Percentiles rank a stretch among this genome's conserved stretches.
Evolutionary conservation across 2,113 vertebrate species (phyloP).

Genomic region (Scalopus aquaticus): DNA sequence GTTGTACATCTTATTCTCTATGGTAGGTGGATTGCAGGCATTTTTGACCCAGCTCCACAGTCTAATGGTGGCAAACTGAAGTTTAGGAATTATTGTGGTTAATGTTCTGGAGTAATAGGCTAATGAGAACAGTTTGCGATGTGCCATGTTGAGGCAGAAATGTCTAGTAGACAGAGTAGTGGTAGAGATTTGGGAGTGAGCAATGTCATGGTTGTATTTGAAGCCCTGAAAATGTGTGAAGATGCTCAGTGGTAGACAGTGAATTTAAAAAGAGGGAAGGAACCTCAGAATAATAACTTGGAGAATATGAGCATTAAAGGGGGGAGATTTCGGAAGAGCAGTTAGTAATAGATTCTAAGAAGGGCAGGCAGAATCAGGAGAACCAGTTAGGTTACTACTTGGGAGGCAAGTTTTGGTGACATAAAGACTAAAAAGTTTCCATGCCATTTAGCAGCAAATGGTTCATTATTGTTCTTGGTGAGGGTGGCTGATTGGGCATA

Average conservation of each 20-base stretch:
- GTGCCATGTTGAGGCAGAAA: not conserved
- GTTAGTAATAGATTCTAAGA: not conserved
- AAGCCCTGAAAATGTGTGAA: not conserved
- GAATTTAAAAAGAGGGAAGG: not conserved
- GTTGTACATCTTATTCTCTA: not conserved
- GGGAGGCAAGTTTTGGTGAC: not conserved
- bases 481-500: not conserved
- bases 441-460: not conserved
- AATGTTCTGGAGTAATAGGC: not conserved
- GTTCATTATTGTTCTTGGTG: not conserved
- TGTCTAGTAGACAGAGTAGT: not conserved
- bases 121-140: not conserved
- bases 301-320: not conserved
- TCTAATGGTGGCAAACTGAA: not conserved
- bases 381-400: not conserved
- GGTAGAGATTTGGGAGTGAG: conserved; percentile 9
- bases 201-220: not conserved
- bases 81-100: not conserved
- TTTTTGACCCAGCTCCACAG: not conserved
- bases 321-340: not conserved
- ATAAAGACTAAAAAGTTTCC: not conserved
- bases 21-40: not conserved
- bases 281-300: not conserved
- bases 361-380: not conserved
- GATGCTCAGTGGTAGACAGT: not conserved